These are phyloP conservation scores for Ametastegia equiseti DNA, from an alignment of 2,888 invertebrate genomes.

Conservation along the genomic window DNA sequence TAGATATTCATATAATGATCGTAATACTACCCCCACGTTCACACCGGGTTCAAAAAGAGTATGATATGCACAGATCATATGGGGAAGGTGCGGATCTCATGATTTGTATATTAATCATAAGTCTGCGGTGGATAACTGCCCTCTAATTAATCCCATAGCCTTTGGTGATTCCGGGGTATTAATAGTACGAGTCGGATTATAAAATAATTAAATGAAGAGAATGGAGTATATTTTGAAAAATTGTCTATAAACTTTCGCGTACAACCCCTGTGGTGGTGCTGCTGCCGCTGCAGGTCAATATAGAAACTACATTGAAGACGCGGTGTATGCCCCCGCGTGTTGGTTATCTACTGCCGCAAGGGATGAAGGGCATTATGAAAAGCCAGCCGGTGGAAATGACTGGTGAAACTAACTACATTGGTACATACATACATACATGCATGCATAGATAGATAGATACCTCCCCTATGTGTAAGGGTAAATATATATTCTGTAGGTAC, in stretches of 20 bases:
- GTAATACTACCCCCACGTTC: not conserved
- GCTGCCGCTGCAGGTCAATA: constrained; percentile 12
- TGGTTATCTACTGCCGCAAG: constrained; percentile 36
- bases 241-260: not conserved
- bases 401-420: constrained; percentile 34
- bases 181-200: not conserved
- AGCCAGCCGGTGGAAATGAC: constrained; percentile 47
- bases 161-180: not conserved
- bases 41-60: not conserved
- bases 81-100: not conserved
- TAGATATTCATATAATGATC: too few relatives aligned
- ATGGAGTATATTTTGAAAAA: not conserved
- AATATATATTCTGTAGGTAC: too few relatives aligned
- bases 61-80: not conserved
- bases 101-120: not conserved
- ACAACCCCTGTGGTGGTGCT: not conserved
- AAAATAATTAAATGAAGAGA: not conserved
- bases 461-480: not conserved
- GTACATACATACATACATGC: not conserved
- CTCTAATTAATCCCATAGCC: not conserved
- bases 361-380: constrained; percentile 46
- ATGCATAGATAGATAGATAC: not conserved
- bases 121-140: not conserved
- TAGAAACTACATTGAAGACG: constrained; percentile 1
- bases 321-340: constrained; percentile 27